A percentile compares a stretch with the other conserved stretches of the same genome.
phyloP scores from a whole-genome alignment of 2,888 invertebrate genomes.

The Crossocerus cetratus region DNA sequence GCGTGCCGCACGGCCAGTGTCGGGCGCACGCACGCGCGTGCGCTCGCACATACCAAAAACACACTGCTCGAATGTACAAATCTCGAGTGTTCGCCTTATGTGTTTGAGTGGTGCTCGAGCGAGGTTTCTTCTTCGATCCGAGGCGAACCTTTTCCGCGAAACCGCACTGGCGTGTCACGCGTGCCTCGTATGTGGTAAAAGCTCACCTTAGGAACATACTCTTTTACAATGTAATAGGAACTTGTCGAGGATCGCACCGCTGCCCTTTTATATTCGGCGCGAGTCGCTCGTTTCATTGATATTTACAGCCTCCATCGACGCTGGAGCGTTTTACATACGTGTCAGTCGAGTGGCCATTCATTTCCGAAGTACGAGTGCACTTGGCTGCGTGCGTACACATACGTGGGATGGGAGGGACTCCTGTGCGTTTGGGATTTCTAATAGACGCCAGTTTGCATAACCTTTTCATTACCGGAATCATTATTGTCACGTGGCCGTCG shows the following conservation, averaged over 20 bases:
- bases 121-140: not conserved
- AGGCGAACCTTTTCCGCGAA: conserved; percentile 4
- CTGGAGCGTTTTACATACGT: too few species aligned
- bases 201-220: conserved; percentile 66
- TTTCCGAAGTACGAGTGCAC: not conserved
- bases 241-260: conserved; percentile 34
- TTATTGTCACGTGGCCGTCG: conserved; percentile 49
- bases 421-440: conserved; percentile 39
- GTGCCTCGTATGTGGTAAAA: conserved; percentile 45
- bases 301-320: too few species aligned
- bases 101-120: not conserved
- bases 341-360: too few species aligned
- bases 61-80: not conserved
- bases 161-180: conserved; percentile 28
- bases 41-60: not conserved
- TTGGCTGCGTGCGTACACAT: not conserved
- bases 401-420: too few species aligned
- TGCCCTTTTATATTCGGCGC: too few species aligned
- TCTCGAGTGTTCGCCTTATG: not conserved
- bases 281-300: too few species aligned
- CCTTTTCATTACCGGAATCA: conserved; percentile 30
- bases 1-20: not conserved
- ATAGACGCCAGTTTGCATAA: conserved; percentile 39
- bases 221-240: conserved; percentile 66
- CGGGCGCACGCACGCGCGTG: too few species aligned